phyloP scores from a whole-genome alignment of 1,140 invertebrate species.

The Rhynchophorus ferrugineus region DNA sequence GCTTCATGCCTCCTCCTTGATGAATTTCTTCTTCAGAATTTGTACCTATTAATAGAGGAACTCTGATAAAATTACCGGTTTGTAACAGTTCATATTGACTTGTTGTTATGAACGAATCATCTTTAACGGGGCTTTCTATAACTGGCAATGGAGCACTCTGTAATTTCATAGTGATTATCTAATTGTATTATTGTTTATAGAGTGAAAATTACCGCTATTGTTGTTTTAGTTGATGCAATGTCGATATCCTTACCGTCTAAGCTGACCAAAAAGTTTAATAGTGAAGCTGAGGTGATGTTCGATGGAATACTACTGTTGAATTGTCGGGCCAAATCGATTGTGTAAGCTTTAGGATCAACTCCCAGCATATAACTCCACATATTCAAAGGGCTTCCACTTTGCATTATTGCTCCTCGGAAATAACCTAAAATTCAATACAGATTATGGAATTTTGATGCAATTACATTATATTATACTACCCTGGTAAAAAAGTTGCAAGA shows the following conservation, averaged over 20 bases:
- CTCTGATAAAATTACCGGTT: not conserved
- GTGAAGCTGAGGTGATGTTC: not conserved
- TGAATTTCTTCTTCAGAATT: not conserved
- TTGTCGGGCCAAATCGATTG: not conserved
- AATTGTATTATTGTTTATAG: not conserved
- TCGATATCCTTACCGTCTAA: not conserved
- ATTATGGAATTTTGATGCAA: no score
- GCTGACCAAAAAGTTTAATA: not conserved
- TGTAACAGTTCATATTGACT: not conserved
- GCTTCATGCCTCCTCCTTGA: not conserved
- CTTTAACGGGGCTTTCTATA: not conserved
- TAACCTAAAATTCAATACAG: no score
- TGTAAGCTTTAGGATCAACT: not conserved
- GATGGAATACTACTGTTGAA: not conserved
- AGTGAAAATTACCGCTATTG: not conserved
- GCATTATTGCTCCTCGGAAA: not conserved
- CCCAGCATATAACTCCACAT: not conserved
- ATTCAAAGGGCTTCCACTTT: not conserved
- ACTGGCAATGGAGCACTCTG: not conserved
- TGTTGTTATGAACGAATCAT: not conserved
- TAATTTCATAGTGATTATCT: not conserved
- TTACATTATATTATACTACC: no score
- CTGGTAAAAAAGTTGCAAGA: no score
- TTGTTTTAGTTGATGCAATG: not conserved
- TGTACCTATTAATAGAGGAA: not conserved